Percentiles rank a stretch among this genome's conserved stretches.
These are phyloP conservation scores for Dolichomitus sp. DNA, from an alignment of 2,888 invertebrate genomes.

Conservation along the genomic window DNA sequence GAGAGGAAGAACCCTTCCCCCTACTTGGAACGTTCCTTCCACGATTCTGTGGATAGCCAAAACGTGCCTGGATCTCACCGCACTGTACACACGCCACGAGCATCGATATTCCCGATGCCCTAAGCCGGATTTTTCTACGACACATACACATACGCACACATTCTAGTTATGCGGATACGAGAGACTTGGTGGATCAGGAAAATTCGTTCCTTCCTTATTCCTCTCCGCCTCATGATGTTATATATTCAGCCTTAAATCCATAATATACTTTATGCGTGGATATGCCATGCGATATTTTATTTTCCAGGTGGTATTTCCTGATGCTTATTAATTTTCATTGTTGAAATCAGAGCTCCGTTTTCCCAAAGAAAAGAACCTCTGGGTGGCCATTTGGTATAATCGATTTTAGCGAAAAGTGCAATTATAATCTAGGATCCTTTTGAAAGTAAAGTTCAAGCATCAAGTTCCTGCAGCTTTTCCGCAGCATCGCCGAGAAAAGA, in stretches of 20 bases:
- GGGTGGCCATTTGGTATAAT: neutral
- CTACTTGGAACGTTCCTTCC: neutral
- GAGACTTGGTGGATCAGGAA: neutral
- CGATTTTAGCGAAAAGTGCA: neutral
- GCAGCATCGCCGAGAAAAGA: neutral
- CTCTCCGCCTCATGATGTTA: neutral
- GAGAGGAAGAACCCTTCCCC: neutral
- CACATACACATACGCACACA: slow-evolving; percentile 4
- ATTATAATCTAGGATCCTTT: neutral
- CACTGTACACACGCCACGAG: slow-evolving; percentile 27
- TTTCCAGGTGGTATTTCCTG: neutral
- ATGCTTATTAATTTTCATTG: neutral
- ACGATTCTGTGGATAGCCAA: slow-evolving; percentile 57
- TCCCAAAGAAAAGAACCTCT: too few relatives aligned
- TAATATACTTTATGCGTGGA: slow-evolving; percentile 3
- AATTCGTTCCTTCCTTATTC: slow-evolving; percentile 17
- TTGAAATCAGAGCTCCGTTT: too few relatives aligned
- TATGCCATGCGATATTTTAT: neutral
- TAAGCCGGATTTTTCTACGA: slow-evolving; percentile 48
- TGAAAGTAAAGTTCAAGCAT: neutral
- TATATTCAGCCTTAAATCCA: slow-evolving; percentile 14
- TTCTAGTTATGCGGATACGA: slow-evolving; percentile 1
- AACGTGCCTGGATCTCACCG: slow-evolving; percentile 60
- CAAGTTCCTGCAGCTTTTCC: neutral
- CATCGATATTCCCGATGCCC: slow-evolving; percentile 64